Evolutionary conservation across 2,113 vertebrate genomes (phyloP).

Genomic region (Nothoprocta pentlandii): DNA sequence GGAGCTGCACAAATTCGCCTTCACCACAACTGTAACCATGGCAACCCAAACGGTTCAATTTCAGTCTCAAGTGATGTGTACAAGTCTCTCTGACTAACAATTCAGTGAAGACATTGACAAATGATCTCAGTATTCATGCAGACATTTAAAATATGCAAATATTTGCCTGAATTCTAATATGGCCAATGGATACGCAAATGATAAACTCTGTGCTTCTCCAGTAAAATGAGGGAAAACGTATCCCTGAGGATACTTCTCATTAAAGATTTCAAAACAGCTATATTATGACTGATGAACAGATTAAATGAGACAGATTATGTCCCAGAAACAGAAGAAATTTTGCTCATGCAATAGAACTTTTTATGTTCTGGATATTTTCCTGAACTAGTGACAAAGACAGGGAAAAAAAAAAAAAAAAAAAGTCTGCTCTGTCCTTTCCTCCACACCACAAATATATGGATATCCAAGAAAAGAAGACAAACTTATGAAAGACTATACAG

Average conservation of each 20-base stretch:
- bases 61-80: slow-evolving; percentile 75
- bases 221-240: slow-evolving; percentile 55
- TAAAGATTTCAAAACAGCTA: slow-evolving; percentile 33
- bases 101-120: slow-evolving; percentile 80
- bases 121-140: slow-evolving; percentile 78
- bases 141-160: slow-evolving; percentile 78
- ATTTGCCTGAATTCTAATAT: slow-evolving; percentile 82
- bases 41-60: slow-evolving; percentile 80
- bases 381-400: background rate
- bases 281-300: background rate
- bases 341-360: background rate
- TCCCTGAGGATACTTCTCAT: slow-evolving; percentile 67
- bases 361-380: background rate
- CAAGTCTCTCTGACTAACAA: slow-evolving; percentile 75
- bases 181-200: slow-evolving; percentile 67
- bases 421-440: fast-evolving
- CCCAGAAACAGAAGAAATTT: slow-evolving; percentile 22
- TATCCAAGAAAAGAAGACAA: background rate
- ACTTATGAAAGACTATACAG: background rate
- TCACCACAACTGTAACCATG: slow-evolving; percentile 73
- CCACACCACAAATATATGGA: background rate
- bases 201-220: slow-evolving; percentile 67
- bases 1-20: slow-evolving; percentile 67
- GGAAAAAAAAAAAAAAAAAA: background rate
- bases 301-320: slow-evolving; percentile 27